Evolutionary conservation across 2,797 vertebrate species (phyloP), one percentile per base, ranked within the genome.

Genomic region (Ctenosaura bakeri): DNA sequence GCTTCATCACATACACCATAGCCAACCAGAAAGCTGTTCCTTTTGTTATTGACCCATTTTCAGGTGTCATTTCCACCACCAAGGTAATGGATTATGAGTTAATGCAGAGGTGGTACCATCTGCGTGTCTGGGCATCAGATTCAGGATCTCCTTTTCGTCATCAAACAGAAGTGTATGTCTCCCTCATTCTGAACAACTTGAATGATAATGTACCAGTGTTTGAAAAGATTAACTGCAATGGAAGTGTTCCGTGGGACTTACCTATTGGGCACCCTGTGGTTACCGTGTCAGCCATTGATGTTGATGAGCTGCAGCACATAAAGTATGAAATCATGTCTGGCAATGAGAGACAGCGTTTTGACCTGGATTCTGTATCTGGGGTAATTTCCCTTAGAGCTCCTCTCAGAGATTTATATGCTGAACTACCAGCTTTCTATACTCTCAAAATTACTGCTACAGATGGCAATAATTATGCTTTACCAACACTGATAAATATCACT

Each of bases 131-230:
- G 98, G 99, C 99, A 0, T 98, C 98, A 0, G 99, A 99, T 2
- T 99, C 98, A 74, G 99, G 99, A 12, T 97, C 97, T 52, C 99
- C 99, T 29, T 99, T 98, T 94, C 98, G 97, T 91, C 98, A 95
- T 54, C 98, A 98, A 93, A 98, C 96, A 0, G 99, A 99, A 93
- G 98, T 98, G 62, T 97, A 98, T 0, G 97, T 99, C 74, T 98
- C 98, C 7, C 98, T 99, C 29, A 98, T 97, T 24, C 98, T 99
- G 92, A 98, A 97, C 96, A 99, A 99, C 24, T 82, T 99, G 94
- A 99, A 99, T 0, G 99, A 99, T 93, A 99, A 99, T 0, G 35
- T 96, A 52, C 99, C 99, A 2, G 93, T 98, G 92, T 99, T 99
- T 95, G 99, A 99, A 95, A 98, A 97, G 80, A 97, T 98, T 50